These are phyloP conservation scores for Drosophila erecta DNA, from an alignment of 1,140 invertebrate species.

Conservation along the genomic window DNA sequence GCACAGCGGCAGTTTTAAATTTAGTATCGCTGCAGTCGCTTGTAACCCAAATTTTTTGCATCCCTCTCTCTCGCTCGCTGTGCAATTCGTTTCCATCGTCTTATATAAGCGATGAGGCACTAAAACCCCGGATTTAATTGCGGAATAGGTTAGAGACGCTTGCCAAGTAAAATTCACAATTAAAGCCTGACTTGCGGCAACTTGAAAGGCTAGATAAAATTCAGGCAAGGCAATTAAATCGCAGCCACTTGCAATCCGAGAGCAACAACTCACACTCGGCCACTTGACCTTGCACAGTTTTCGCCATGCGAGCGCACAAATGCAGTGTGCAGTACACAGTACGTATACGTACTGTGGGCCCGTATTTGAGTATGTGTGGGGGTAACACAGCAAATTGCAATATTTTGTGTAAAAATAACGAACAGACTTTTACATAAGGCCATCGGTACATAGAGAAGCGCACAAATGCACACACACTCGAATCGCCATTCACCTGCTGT, in stretches of 20 bases:
- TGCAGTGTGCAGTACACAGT: neutral
- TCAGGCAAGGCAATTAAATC: constrained; percentile 65
- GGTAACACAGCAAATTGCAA: constrained; percentile 39
- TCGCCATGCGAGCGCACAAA: constrained; percentile 24
- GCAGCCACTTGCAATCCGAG: constrained; percentile 51
- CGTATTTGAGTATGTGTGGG: neutral
- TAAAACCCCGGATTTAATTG: constrained; percentile 35
- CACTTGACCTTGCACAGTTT: constrained; percentile 77
- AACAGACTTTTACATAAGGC: constrained; percentile 47
- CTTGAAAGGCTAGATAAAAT: constrained; percentile 2
- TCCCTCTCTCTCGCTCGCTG: neutral
- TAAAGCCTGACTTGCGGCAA: constrained; percentile 50
- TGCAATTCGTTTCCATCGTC: constrained; percentile 9
- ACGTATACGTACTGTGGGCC: constrained; percentile 18
- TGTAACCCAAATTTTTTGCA: constrained; percentile 50
- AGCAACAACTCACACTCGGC: constrained; percentile 27
- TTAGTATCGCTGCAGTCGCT: constrained; percentile 64
- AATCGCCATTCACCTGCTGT: constrained; percentile 9
- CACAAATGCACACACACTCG: constrained; percentile 5
- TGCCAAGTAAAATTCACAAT: constrained; percentile 50
- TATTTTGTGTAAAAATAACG: constrained; percentile 74
- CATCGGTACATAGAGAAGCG: constrained; percentile 8
- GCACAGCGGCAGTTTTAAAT: constrained; percentile 52
- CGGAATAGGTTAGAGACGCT: neutral
- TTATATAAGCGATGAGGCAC: constrained; percentile 58